Evolutionary conservation across 2,797 vertebrate species (phyloP), one percentile per base, ranked within the genome.

Genomic region (Pampus argenteus): DNA sequence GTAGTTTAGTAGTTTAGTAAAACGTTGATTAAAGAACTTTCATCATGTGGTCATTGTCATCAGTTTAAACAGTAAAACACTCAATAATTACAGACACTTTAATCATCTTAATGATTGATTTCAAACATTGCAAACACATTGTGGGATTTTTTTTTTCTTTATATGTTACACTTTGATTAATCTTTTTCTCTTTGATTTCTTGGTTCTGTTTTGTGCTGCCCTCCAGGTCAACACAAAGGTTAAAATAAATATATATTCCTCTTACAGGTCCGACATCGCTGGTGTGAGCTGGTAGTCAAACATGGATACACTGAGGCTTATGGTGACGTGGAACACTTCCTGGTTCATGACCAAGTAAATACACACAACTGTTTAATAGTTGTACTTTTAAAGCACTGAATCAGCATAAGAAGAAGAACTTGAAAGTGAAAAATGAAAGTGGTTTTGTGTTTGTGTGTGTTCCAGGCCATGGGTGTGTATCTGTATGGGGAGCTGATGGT

Each of bases 401-500:
- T 50, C 15, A 36, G 15, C 10, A 28, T 2, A 11, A 45, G 23
- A 45, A 4, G 18, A 7, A 48, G 14, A 29, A n/a, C n/a, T n/a
- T n/a, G n/a, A 6, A 31, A 70, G 38, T 20, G 6, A 31, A 31
- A 48, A 10, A 40, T 2, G 38, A 5, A 40, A 15, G 38, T 40
- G 14, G 15, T 40, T 40, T 15, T 36, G 20, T 45, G 9, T 75
- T 8, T 62, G 9, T 71, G 74, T 85, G 71, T 79, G 49, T 84
- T 86, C 2, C 86, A 99, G 98, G 98, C 98, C 45, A 98, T 99
- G 97, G 98, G 98, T 34, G 93, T 98, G 48, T 98, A 99, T 90
- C 95, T 99, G 49, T 99, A 98, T 1, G 97, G 97, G 28, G 98
- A 99, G 91, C 90, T 99, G 92, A 99, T 99, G 97, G 88, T 99